phyloP scores from a whole-genome alignment of 2,797 vertebrate genomes.

The Diplodus puntazzo region DNA sequence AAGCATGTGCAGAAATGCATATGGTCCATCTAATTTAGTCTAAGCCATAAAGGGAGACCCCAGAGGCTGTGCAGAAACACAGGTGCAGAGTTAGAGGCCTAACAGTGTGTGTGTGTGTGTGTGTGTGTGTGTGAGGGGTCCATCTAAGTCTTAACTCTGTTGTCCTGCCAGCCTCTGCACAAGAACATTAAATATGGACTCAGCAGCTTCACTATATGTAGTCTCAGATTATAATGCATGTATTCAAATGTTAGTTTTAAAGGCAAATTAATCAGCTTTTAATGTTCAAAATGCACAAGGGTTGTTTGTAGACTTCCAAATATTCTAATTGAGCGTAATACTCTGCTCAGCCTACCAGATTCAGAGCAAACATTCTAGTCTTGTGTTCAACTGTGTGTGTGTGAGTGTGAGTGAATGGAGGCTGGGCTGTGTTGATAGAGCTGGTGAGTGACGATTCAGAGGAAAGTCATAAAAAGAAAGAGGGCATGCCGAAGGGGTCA shows the following conservation, averaged over 20 bases:
- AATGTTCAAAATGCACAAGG: slow-evolving; percentile 15
- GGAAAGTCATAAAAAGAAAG: slow-evolving; percentile 85
- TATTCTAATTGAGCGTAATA: slow-evolving; percentile 27
- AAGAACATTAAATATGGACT: slow-evolving; percentile 50
- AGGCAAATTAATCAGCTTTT: slow-evolving; percentile 3
- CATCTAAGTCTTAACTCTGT: slow-evolving; percentile 69
- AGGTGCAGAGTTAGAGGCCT: slow-evolving; percentile 80
- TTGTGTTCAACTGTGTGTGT: slow-evolving; percentile 24
- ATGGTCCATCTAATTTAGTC: slow-evolving; percentile 87
- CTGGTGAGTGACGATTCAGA: slow-evolving; percentile 82
- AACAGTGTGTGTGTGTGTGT: slow-evolving; percentile 59
- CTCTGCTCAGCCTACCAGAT: slow-evolving; percentile 12
- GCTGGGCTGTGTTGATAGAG: slow-evolving; percentile 74
- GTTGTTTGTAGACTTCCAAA: slow-evolving; percentile 39
- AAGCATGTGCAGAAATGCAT: slow-evolving; percentile 86
- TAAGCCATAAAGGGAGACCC: slow-evolving; percentile 86
- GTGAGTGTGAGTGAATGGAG: slow-evolving; percentile 60
- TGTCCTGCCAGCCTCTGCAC: slow-evolving; percentile 50
- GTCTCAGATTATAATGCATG: slow-evolving; percentile 4
- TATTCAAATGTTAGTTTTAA: slow-evolving; percentile 17
- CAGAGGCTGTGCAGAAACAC: slow-evolving; percentile 82
- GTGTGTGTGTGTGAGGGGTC: slow-evolving; percentile 56
- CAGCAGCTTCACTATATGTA: slow-evolving; percentile 7
- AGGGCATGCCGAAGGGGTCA: slow-evolving; percentile 81
- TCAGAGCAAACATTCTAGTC: slow-evolving; percentile 10